Conservation (phyloP, 2,113 vertebrate genomes). For the Campylomormyrus tamandua region DNA sequence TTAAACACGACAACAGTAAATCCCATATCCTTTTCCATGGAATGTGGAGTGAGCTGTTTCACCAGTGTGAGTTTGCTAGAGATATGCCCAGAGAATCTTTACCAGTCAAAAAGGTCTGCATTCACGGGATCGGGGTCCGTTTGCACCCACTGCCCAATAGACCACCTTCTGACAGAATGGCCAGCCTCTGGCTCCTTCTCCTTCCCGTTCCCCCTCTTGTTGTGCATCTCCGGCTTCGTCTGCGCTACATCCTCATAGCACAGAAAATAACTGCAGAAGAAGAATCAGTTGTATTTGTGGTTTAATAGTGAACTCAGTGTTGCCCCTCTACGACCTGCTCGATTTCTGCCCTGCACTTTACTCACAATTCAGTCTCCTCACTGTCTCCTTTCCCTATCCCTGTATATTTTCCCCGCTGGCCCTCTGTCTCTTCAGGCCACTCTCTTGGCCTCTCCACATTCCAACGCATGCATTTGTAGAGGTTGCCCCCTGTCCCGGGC, state of each 20-base stretch:
- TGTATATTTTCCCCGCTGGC: not conserved
- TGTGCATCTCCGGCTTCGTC: not conserved
- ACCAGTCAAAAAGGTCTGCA: slow-evolving; percentile 67
- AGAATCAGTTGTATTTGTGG: not conserved
- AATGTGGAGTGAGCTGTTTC: not conserved
- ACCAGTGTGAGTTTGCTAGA: too few relatives aligned
- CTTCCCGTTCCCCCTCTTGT: not conserved
- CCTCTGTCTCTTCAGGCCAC: slow-evolving; percentile 10
- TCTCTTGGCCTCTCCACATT: slow-evolving; percentile 56
- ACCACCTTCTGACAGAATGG: slow-evolving; percentile 58
- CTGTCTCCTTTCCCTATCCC: not conserved
- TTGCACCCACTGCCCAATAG: slow-evolving; percentile 72
- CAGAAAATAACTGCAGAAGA: slow-evolving; percentile 33
- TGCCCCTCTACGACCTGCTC: not conserved
- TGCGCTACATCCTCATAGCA: slow-evolving; percentile 25
- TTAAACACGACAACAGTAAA: not conserved
- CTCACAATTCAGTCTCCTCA: slow-evolving; percentile 65
- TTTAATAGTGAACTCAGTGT: not conserved
- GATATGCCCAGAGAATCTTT: slow-evolving; percentile 22
- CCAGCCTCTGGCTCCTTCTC: not conserved
- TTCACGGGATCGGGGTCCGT: slow-evolving; percentile 53
- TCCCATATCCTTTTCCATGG: not conserved
- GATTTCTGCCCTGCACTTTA: slow-evolving; percentile 19
- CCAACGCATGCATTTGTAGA: slow-evolving; percentile 80
- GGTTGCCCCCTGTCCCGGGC: slow-evolving; percentile 24